A percentile compares a stretch with the other conserved stretches of the same genome.
Evolutionary conservation across 1,140 invertebrate genomes (phyloP).

Genomic region (Drosophila tsacasi): DNA sequence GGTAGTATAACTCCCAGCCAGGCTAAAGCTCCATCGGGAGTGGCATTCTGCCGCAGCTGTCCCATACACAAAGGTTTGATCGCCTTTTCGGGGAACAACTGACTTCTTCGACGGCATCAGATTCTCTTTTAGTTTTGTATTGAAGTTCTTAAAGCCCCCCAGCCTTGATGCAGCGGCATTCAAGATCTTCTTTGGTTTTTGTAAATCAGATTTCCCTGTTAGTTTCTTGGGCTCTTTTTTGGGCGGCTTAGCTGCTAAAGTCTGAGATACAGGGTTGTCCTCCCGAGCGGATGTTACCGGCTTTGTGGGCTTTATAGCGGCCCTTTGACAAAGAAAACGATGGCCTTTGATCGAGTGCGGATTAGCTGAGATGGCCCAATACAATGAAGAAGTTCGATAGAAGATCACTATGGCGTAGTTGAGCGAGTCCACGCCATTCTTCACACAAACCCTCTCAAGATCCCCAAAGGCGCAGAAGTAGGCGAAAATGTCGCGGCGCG

Average conservation of each 20-base stretch:
- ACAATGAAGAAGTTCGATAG: neutral
- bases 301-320: neutral
- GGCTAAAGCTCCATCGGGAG: neutral
- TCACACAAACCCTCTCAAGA: constrained; percentile 1
- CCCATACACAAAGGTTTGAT: neutral
- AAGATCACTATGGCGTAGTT: constrained; percentile 11
- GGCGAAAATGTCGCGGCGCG: constrained; percentile 3
- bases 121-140: neutral
- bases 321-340: neutral
- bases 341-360: constrained; percentile 5
- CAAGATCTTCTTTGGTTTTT: neutral
- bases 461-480: neutral
- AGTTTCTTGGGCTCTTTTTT: neutral
- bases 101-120: no score
- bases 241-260: neutral
- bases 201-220: neutral
- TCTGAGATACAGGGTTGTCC: neutral
- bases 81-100: neutral
- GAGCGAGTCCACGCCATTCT: neutral
- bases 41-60: no score
- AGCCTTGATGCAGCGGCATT: no score
- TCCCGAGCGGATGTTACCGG: neutral
- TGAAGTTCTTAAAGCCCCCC: no score
- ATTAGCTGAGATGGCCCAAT: neutral
- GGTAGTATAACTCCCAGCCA: neutral